Evolutionary conservation across 2,888 invertebrate genomes (phyloP).

Genomic region (Agonopterix alstromeriana): DNA sequence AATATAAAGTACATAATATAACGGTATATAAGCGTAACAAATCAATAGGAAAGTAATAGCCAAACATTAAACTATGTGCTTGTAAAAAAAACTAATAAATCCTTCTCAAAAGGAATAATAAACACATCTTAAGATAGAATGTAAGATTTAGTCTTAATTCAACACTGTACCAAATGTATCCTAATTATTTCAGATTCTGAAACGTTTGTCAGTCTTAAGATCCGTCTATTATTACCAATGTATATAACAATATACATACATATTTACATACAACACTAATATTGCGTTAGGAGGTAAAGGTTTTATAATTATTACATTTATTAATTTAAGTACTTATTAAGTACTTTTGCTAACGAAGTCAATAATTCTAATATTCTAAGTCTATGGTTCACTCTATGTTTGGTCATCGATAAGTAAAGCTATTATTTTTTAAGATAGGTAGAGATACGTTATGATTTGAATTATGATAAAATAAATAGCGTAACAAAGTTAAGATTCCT

Average conservation of each 20-base stretch:
- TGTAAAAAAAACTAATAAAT: too few relatives aligned
- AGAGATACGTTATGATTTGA: background rate
- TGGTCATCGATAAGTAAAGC: conserved; percentile 39
- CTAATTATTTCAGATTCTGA: conserved; percentile 23
- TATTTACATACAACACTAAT: conserved; percentile 19
- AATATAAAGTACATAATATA: too few relatives aligned
- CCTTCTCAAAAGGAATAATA: conserved; percentile 37
- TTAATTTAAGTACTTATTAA: background rate
- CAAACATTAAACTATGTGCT: too few relatives aligned
- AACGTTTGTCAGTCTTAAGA: conserved; percentile 55
- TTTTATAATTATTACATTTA: conserved; percentile 2
- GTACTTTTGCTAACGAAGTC: too few relatives aligned
- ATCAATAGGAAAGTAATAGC: too few relatives aligned
- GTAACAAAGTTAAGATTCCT: too few relatives aligned
- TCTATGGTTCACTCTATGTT: conserved; percentile 24
- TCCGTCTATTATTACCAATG: conserved; percentile 59
- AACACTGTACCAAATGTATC: conserved; percentile 29
- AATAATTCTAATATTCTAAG: conserved; percentile 17
- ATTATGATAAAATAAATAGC: background rate
- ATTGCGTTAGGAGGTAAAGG: conserved; percentile 20
- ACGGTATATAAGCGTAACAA: too few relatives aligned
- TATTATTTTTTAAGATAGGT: conserved; percentile 10
- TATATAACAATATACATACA: conserved; percentile 18
- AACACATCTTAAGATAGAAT: conserved; percentile 58
- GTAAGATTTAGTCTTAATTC: conserved; percentile 18